Conservation (phyloP, 2,888 invertebrate genomes). For the Hyposoter dolosus region DNA sequence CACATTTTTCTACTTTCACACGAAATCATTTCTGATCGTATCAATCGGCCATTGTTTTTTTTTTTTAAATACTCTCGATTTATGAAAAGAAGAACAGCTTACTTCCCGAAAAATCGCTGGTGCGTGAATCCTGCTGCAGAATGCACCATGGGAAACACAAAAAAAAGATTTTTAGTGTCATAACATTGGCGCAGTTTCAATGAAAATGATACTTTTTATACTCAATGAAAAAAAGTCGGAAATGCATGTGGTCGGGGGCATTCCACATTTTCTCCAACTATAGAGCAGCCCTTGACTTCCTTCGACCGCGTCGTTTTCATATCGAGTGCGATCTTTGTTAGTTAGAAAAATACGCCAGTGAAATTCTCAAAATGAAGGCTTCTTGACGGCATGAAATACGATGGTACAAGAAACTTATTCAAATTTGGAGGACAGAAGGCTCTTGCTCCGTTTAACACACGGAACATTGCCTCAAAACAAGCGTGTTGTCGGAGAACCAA, state of each 20-base stretch:
- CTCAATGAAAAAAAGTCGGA: conserved; percentile 42
- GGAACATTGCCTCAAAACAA: conserved; percentile 33
- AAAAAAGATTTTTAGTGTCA: conserved; percentile 20
- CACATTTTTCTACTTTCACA: background rate
- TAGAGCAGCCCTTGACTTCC: conserved; percentile 27
- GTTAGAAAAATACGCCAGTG: background rate
- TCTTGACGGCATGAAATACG: conserved; percentile 21
- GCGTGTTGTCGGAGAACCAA: conserved; percentile 22
- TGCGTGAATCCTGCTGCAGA: conserved; percentile 50
- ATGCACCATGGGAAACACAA: conserved; percentile 1
- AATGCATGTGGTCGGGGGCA: conserved; percentile 45
- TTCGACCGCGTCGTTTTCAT: background rate
- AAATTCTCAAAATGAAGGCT: conserved; percentile 38
- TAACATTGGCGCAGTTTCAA: conserved; percentile 27
- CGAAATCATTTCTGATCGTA: background rate
- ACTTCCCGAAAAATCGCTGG: conserved; percentile 38
- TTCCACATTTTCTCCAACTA: conserved; percentile 21
- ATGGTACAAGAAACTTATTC: conserved; percentile 62
- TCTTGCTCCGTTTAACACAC: conserved; percentile 47
- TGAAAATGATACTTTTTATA: conserved; percentile 47
- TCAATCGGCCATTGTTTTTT: background rate
- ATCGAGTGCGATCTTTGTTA: background rate
- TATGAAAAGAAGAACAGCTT: conserved; percentile 1
- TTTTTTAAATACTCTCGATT: conserved; percentile 30
- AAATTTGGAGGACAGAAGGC: conserved; percentile 4